phyloP scores from a whole-genome alignment of 2,797 vertebrate species.

The Ceyx erithaca region DNA sequence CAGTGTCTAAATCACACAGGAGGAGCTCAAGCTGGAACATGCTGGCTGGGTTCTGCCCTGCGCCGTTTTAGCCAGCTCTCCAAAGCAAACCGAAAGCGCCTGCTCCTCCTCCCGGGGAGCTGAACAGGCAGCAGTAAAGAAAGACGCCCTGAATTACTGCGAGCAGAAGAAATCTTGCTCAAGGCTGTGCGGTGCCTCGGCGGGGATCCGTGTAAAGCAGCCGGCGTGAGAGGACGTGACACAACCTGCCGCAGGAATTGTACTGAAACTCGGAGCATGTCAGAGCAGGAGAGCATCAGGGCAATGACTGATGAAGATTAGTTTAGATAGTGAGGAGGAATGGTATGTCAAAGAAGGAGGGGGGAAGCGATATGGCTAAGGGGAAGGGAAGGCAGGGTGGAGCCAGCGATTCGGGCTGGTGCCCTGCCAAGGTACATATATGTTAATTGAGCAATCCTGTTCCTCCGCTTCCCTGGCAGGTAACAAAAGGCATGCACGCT shows the following conservation, averaged over 20 bases:
- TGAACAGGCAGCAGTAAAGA: constrained; percentile 47
- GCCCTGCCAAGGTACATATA: constrained; percentile 73
- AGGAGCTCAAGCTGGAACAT: constrained; percentile 56
- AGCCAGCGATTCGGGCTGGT: constrained; percentile 53
- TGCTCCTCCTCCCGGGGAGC: constrained; percentile 48
- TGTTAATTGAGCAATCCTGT: constrained; percentile 70
- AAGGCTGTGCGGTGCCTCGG: constrained; percentile 48
- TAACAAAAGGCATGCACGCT: constrained; percentile 40
- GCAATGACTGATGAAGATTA: constrained; percentile 74
- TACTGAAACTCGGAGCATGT: constrained; percentile 72
- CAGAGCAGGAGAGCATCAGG: constrained; percentile 67
- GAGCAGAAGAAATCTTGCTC: constrained; percentile 61
- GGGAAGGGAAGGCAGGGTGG: constrained; percentile 68
- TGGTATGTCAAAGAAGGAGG: constrained; percentile 65
- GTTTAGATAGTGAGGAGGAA: constrained; percentile 68
- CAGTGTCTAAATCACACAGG: constrained; percentile 24
- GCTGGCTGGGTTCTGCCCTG: constrained; percentile 40
- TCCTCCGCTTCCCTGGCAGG: constrained; percentile 48
- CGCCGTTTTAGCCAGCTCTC: background rate
- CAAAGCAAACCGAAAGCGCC: background rate
- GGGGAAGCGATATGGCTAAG: constrained; percentile 32
- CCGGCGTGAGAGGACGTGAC: constrained; percentile 70
- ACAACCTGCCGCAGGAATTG: constrained; percentile 74
- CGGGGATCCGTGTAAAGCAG: constrained; percentile 51
- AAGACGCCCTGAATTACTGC: constrained; percentile 56